Percentiles rank a stretch among this genome's conserved stretches.
Evolutionary conservation across 2,888 invertebrate genomes (phyloP).

Genomic region (Halocaridina rubra): DNA sequence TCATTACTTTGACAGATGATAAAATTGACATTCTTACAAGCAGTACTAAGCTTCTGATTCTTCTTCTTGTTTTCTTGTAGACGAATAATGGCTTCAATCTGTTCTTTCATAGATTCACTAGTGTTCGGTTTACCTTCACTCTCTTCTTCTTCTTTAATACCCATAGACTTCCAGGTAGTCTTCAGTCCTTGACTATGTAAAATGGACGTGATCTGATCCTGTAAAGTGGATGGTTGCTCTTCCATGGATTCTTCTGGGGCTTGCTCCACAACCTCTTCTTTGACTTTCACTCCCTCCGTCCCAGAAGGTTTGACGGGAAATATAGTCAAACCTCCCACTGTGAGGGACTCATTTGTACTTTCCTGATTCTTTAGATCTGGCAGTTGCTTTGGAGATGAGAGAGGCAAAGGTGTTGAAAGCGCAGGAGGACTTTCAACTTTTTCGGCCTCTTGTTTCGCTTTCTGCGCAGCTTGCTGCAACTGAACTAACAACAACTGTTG

Average conservation of each 20-base stretch:
- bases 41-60: no score
- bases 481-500: slow-evolving; percentile 45
- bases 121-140: not conserved
- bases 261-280: not conserved
- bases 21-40: no score
- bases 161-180: not conserved
- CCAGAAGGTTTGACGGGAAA: slow-evolving; percentile 20
- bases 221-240: slow-evolving; percentile 26
- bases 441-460: not conserved
- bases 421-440: not conserved
- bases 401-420: not conserved
- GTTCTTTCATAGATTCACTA: slow-evolving; percentile 46
- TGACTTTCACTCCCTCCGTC: slow-evolving; percentile 5
- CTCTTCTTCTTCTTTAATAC: not conserved
- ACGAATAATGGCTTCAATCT: slow-evolving; percentile 37
- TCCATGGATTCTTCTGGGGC: not conserved
- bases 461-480: slow-evolving; percentile 33
- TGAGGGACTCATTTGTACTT: not conserved
- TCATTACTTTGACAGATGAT: no score
- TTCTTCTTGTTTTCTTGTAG: slow-evolving; percentile 34
- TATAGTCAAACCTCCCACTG: slow-evolving; percentile 30
- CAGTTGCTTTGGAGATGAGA: slow-evolving; percentile 1
- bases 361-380: not conserved
- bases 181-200: slow-evolving; percentile 41
- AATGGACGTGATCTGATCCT: slow-evolving; percentile 43